Conservation (phyloP, 2,888 invertebrate species). For the Plagiodera versicolora region DNA sequence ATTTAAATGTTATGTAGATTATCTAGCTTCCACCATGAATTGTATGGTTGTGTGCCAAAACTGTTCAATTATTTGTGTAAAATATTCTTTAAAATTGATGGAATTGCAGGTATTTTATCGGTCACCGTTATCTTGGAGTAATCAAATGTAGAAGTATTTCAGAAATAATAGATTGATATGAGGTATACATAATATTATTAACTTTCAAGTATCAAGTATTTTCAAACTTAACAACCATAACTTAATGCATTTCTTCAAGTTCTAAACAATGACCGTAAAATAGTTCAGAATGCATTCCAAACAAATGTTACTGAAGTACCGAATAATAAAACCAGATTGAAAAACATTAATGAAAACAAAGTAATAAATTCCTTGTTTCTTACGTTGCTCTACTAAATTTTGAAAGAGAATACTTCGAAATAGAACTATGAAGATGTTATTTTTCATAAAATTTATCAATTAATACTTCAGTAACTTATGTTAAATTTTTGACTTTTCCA, state of each 20-base stretch:
- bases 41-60: conserved; percentile 35
- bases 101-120: conserved; percentile 16
- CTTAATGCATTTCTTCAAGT: background rate
- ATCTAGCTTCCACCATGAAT: conserved; percentile 26
- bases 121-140: background rate
- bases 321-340: too few relatives aligned
- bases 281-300: background rate
- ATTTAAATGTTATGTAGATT: too few relatives aligned
- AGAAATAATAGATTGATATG: background rate
- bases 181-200: background rate
- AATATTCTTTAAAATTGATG: conserved; percentile 25
- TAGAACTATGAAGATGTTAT: too few relatives aligned
- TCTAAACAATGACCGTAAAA: background rate
- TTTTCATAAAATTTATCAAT: too few relatives aligned
- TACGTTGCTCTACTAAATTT: too few relatives aligned
- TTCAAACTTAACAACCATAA: background rate
- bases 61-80: conserved; percentile 21
- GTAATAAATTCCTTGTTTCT: too few relatives aligned
- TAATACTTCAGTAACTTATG: too few relatives aligned
- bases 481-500: too few relatives aligned
- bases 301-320: background rate
- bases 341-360: too few relatives aligned
- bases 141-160: too few relatives aligned
- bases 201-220: background rate
- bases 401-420: too few relatives aligned